Conservation (phyloP, 2,113 vertebrate species). For the Lathamus discolor region DNA sequence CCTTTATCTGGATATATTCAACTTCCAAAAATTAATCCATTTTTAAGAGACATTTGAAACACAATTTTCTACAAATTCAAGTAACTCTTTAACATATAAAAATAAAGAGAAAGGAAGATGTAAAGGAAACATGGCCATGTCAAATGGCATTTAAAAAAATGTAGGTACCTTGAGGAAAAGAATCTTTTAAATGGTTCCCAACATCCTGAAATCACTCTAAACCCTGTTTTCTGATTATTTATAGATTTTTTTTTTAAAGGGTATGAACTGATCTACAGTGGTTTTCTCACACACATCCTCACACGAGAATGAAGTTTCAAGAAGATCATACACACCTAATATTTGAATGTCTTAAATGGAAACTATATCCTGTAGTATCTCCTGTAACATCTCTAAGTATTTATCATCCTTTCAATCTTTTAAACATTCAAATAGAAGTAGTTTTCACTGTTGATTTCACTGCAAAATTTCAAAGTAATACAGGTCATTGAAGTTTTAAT, state of each 20-base stretch:
- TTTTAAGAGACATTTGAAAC: not conserved
- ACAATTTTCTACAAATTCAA: not conserved
- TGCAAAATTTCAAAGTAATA: not conserved
- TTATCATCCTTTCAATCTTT: not conserved
- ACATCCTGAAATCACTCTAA: not conserved
- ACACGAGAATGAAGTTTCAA: not conserved
- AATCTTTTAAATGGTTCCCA: not conserved
- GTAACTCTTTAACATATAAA: not conserved
- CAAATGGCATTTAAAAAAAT: not conserved
- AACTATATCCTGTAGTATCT: not conserved
- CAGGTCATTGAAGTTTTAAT: not conserved
- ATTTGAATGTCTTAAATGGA: not conserved
- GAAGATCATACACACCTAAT: not conserved
- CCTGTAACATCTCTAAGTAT: not conserved
- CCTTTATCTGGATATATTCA: not conserved
- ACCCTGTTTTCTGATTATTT: not conserved
- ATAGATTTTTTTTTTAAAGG: not conserved
- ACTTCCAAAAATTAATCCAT: not conserved
- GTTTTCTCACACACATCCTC: not conserved
- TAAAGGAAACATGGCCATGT: not conserved
- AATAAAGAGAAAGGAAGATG: accelerated
- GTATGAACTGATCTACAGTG: not conserved
- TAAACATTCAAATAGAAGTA: not conserved
- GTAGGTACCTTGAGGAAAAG: not conserved
- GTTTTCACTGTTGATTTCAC: not conserved